Percentiles rank a stretch among this genome's conserved stretches.
Conservation (phyloP, 2,113 vertebrate species). For the Neopipo cinnamomea region DNA sequence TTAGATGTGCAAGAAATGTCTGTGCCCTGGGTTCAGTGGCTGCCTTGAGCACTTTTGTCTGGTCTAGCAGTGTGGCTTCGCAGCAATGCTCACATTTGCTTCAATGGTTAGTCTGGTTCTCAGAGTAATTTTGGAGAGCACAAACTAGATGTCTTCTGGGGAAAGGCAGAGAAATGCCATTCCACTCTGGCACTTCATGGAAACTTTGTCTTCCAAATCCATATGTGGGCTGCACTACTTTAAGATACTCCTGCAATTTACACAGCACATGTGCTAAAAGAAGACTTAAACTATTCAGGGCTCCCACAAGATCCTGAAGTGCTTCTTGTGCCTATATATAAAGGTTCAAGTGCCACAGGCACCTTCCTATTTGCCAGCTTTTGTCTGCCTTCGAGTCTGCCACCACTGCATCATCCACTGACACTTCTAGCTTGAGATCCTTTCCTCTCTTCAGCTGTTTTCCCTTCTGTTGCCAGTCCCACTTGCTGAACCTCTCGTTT, state of each 20-base stretch:
- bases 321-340: neutral
- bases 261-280: neutral
- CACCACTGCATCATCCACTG: neutral
- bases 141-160: neutral
- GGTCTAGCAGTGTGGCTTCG: neutral
- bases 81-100: neutral
- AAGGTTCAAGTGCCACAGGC: neutral
- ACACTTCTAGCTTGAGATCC: neutral
- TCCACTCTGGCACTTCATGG: neutral
- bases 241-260: neutral
- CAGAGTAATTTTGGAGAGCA: neutral
- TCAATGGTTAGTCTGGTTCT: neutral
- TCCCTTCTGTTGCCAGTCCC: neutral
- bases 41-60: neutral
- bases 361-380: neutral
- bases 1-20: neutral
- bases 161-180: neutral
- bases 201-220: neutral
- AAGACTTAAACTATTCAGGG: neutral
- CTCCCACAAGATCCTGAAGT: neutral
- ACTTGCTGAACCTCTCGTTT: neutral
- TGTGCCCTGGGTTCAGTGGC: neutral
- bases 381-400: neutral
- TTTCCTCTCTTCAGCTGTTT: neutral
- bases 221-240: neutral